These are phyloP conservation scores for Linnaemya vulpina DNA, from an alignment of 2,888 invertebrate genomes.

Conservation along the genomic window DNA sequence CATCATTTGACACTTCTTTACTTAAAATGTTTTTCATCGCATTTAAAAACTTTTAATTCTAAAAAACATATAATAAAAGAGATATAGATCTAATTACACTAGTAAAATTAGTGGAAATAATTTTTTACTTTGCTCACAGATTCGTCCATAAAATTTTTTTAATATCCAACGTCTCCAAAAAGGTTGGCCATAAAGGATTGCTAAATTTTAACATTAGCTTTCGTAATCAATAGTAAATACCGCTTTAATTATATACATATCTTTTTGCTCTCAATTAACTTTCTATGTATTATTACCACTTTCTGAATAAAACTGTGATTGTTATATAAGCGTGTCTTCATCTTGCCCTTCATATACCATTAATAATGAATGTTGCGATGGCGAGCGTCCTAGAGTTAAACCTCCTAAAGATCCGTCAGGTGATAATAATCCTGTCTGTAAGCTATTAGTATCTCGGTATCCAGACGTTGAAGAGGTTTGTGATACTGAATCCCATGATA, in stretches of 20 bases:
- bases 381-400: constrained; percentile 87
- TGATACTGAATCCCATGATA: constrained; percentile 92
- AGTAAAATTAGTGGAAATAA: background rate
- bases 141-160: background rate
- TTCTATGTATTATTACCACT: constrained; percentile 7
- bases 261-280: constrained; percentile 12
- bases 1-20: constrained; percentile 57
- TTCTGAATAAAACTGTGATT: constrained; percentile 76
- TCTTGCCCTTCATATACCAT: constrained; percentile 92
- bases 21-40: background rate
- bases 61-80: background rate
- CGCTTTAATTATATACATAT: background rate
- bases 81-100: background rate
- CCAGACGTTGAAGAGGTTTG: constrained; percentile 94
- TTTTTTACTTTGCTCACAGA: background rate
- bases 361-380: constrained; percentile 90
- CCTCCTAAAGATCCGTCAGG: constrained; percentile 85
- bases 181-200: background rate
- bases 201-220: background rate
- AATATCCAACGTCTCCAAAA: background rate
- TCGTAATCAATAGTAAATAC: background rate
- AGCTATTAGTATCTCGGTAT: constrained; percentile 88
- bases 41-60: background rate
- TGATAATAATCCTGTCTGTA: constrained; percentile 83
- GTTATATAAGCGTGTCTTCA: constrained; percentile 92